Evolutionary conservation across 2,113 vertebrate species (phyloP).

Genomic region (Clarias batrachus): DNA sequence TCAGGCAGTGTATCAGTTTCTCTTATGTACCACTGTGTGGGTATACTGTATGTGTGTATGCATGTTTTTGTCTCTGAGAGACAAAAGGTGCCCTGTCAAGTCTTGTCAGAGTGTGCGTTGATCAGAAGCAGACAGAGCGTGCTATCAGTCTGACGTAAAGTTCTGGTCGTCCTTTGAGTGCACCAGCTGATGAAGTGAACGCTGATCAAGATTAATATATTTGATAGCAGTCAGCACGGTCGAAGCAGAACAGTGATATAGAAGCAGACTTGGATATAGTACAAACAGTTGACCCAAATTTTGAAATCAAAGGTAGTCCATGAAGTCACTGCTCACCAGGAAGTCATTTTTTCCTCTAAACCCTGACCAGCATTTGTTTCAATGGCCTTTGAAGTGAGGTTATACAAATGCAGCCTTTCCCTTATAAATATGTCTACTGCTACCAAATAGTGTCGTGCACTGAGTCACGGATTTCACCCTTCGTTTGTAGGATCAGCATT

Average conservation of each 20-base stretch:
- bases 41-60: neutral
- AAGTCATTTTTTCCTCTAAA: neutral
- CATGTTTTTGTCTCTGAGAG: conserved; percentile 1
- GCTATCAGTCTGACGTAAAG: conserved; percentile 37
- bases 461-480: conserved; percentile 3
- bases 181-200: conserved; percentile 19
- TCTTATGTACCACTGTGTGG: neutral
- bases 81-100: conserved; percentile 20
- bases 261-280: neutral
- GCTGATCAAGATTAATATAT: neutral
- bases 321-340: neutral
- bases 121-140: conserved; percentile 40
- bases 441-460: neutral
- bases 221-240: neutral
- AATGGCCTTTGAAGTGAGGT: neutral
- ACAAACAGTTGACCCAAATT: neutral
- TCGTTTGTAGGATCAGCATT: neutral
- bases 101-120: conserved; percentile 21
- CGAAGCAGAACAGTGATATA: neutral
- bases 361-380: neutral
- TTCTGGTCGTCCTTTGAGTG: neutral
- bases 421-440: neutral
- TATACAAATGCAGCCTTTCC: neutral
- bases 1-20: conserved; percentile 12
- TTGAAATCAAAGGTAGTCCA: neutral